Evolutionary conservation across 1,140 invertebrate species (phyloP).

Genomic region (Drosophila miranda): DNA sequence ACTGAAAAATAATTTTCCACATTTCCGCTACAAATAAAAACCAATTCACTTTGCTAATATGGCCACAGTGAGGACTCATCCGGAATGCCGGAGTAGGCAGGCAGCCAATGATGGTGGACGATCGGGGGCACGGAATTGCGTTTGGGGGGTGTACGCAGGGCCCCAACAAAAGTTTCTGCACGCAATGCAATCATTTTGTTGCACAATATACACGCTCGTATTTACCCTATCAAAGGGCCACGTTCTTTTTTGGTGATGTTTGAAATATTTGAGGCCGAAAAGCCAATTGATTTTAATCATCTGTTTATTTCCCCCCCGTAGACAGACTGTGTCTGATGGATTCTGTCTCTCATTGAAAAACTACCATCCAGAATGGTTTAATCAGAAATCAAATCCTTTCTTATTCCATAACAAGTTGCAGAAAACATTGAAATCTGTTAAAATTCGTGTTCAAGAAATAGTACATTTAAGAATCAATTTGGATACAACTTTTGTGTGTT

Average conservation of each 20-base stretch:
- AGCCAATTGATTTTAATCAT: too few relatives aligned
- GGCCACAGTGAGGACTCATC: constrained; percentile 64
- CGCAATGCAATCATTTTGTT: constrained; percentile 73
- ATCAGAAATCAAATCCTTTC: too few relatives aligned
- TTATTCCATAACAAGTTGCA: too few relatives aligned
- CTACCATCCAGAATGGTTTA: too few relatives aligned
- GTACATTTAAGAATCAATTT: too few relatives aligned
- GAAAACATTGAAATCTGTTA: too few relatives aligned
- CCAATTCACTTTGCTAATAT: constrained; percentile 79
- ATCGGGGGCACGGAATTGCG: constrained; percentile 32
- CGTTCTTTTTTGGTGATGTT: not conserved
- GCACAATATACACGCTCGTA: constrained; percentile 11
- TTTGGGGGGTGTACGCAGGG: constrained; percentile 46
- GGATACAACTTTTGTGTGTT: too few relatives aligned
- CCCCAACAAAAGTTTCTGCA: constrained; percentile 64
- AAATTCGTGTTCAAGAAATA: too few relatives aligned
- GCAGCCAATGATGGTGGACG: constrained; percentile 9
- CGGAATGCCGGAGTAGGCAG: constrained; percentile 32
- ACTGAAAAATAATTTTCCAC: constrained; percentile 69
- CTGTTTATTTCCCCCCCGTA: too few relatives aligned
- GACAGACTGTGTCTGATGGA: too few relatives aligned
- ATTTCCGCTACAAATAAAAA: constrained; percentile 80
- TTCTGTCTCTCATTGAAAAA: too few relatives aligned
- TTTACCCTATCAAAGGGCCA: not conserved
- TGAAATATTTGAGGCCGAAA: not conserved